Evolutionary conservation across 1,140 invertebrate genomes (phyloP).

Genomic region (Cryptotermes secundus): DNA sequence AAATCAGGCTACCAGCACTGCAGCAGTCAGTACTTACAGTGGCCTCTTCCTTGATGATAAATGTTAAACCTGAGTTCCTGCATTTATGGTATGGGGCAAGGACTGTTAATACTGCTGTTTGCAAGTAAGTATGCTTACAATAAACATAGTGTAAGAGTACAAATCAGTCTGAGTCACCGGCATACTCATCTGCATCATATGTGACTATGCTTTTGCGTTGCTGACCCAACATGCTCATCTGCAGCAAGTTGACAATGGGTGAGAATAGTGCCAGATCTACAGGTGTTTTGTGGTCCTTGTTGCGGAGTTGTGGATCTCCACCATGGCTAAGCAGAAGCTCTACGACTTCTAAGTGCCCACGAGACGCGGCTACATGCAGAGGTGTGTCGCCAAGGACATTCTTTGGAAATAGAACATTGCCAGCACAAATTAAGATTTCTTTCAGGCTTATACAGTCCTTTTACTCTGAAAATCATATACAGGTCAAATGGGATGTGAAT

Average conservation of each 20-base stretch:
- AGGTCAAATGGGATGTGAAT: too few relatives aligned
- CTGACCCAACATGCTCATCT: slow-evolving; percentile 42
- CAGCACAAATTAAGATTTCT: too few relatives aligned
- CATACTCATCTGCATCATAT: slow-evolving; percentile 34
- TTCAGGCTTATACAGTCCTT: too few relatives aligned
- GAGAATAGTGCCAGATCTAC: slow-evolving; percentile 55
- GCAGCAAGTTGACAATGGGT: slow-evolving; percentile 48
- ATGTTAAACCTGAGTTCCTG: too few relatives aligned
- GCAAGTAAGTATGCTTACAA: too few relatives aligned
- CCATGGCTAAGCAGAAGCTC: slow-evolving; percentile 60
- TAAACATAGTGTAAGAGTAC: too few relatives aligned
- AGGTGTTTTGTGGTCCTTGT: slow-evolving; percentile 56
- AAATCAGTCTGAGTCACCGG: slow-evolving; percentile 31
- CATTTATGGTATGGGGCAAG: too few relatives aligned
- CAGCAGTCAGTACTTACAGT: too few relatives aligned
- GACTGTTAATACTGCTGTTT: too few relatives aligned
- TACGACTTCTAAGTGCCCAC: slow-evolving; percentile 61
- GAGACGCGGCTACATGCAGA: slow-evolving; percentile 55
- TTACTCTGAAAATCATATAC: too few relatives aligned
- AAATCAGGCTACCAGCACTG: too few relatives aligned
- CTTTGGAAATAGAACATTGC: slow-evolving; percentile 39
- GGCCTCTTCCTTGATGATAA: too few relatives aligned
- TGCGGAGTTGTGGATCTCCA: slow-evolving; percentile 55
- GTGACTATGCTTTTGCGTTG: background rate
- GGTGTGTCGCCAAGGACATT: slow-evolving; percentile 66